Base-by-base conservation (phyloP, 2,888 invertebrate species). In the Drosophila atroscutellata region DNA sequence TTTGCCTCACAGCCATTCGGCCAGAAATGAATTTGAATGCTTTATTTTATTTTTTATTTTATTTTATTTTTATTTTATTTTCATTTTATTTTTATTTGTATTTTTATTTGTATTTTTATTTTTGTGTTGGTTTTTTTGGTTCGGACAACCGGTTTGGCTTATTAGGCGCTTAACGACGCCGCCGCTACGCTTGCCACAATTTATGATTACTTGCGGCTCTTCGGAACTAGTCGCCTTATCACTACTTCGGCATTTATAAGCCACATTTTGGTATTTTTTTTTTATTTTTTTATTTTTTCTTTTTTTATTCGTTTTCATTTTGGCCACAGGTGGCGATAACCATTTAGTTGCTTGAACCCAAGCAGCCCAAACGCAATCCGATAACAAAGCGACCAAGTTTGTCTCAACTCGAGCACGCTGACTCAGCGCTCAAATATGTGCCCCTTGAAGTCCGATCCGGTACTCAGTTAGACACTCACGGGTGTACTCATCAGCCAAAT, bases 191-290 rank as follows among this genome's bases (percentile, higher is more conserved):
- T 73, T 65, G 78, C 78, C 70, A 63, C 75, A 77, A 78, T 77
- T 77, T 74, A 66, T 78, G 77, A 74, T 78, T 77, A 49, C 73
- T 50, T 37, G 45, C 59, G 54, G 50, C 64, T 64, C 61, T 57
- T 69, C 54, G 72, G 65, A 86, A 80, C 81, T 71, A 81, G 82
- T 81, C 79, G 73, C 67, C 80, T 86, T 84, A 86, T 83, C 83
- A 77, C 54, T 59, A 52, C 45, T 45, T 45, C 55, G 65, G 54
- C 72, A 72, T 72, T 81, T 71, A 69, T 60, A 30, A 57, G 72
- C 65, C 58, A 51, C 34, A 49, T 55, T 59, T 60, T 18, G 26
- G n/a, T 52, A 37, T 30, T 26, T 30, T 24, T n/a, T 71, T 13
- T 18, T 51, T 26, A 18, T 30, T 30, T 24, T 49, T 7, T n/a